A percentile compares a stretch with the other conserved stretches of the same genome.
phyloP scores from a whole-genome alignment of 1,140 invertebrate species.

The Euschistus heros region DNA sequence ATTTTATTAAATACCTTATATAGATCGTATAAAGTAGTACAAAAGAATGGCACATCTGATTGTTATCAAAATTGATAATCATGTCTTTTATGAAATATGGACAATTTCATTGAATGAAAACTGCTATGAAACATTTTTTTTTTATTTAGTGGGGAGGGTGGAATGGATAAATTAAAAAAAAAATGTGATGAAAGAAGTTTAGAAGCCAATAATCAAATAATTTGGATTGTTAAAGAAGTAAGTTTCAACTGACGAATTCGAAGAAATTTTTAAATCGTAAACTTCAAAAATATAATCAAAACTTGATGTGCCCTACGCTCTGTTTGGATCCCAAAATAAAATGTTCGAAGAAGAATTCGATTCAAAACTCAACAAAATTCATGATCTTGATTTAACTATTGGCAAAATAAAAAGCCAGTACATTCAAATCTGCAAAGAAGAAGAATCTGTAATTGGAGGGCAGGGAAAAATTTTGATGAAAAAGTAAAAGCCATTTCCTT shows the following conservation, averaged over 20 bases:
- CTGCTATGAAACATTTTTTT: no score
- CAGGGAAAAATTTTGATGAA: no score
- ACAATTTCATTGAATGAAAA: no score
- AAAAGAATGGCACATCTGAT: no score
- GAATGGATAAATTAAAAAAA: background rate
- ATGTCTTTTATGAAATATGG: no score
- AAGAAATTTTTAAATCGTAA: background rate
- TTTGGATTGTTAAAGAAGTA: background rate
- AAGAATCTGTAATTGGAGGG: background rate
- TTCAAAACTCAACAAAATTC: background rate
- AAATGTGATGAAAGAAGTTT: background rate
- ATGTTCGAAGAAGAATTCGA: background rate
- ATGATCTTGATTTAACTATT: constrained; percentile 6
- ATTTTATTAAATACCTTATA: no score
- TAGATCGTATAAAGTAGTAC: no score
- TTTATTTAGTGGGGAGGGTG: no score
- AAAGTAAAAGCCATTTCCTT: no score
- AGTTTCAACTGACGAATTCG: background rate
- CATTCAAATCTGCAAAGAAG: background rate
- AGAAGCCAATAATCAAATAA: background rate
- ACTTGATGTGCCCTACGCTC: background rate
- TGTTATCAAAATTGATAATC: no score
- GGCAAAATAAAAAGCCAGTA: background rate
- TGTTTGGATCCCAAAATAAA: background rate
- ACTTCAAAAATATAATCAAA: background rate